Conservation (phyloP, 2,888 invertebrate species). For the Trisateles emortualis region DNA sequence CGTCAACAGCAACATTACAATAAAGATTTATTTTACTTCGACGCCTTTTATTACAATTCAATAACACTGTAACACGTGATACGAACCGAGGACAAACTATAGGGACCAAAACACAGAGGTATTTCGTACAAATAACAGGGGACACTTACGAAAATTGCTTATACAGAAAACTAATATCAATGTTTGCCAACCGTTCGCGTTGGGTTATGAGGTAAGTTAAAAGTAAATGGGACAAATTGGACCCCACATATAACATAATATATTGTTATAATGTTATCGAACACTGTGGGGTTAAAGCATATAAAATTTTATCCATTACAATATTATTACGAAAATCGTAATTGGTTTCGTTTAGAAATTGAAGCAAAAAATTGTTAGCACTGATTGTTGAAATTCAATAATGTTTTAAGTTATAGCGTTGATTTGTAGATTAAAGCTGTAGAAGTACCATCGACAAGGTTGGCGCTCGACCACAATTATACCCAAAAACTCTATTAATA, state of each 20-base stretch:
- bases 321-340: conserved; percentile 12
- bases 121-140: conserved; percentile 78
- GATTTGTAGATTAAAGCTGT: no score
- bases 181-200: conserved; percentile 80
- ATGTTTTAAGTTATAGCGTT: no score
- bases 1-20: conserved; percentile 17
- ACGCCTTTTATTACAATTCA: conserved; percentile 71
- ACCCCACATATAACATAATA: conserved; percentile 17
- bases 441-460: no score
- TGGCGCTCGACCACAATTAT: no score
- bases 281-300: conserved; percentile 7
- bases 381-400: background rate
- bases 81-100: conserved; percentile 58
- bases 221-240: conserved; percentile 30
- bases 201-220: conserved; percentile 53
- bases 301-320: conserved; percentile 14
- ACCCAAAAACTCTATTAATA: no score
- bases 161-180: conserved; percentile 86
- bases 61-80: conserved; percentile 71
- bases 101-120: conserved; percentile 61
- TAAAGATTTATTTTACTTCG: conserved; percentile 49
- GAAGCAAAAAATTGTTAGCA: conserved; percentile 9
- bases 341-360: conserved; percentile 16
- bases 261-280: conserved; percentile 30
- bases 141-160: conserved; percentile 86